A percentile compares a stretch with the other conserved stretches of the same genome.
These are phyloP conservation scores for Pocillopora verrucosa DNA, from an alignment of 64 coral and sea anemone genomes.

Conservation along the genomic window DNA sequence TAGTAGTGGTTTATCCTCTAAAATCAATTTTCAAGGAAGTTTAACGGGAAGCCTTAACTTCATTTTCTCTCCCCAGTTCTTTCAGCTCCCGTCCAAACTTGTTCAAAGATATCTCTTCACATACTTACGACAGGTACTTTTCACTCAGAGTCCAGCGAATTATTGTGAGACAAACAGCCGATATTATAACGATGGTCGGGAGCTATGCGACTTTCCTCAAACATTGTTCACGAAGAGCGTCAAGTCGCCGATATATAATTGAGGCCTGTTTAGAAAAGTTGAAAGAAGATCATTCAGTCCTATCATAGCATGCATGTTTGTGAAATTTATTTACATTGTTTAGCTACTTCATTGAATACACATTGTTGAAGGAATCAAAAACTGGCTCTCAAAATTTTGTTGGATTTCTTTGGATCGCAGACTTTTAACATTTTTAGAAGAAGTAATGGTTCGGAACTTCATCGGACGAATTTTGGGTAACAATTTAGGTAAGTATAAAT, in stretches of 20 bases:
- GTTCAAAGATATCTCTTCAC: not conserved
- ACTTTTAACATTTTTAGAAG: no score
- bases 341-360: not conserved
- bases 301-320: no score
- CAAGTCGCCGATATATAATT: not conserved
- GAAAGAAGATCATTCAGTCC: not conserved
- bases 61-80: not conserved
- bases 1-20: no score
- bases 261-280: not conserved
- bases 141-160: not conserved
- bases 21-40: no score
- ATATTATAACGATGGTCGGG: not conserved
- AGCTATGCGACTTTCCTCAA: constrained; percentile 10
- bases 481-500: no score
- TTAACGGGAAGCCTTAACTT: not conserved
- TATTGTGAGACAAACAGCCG: not conserved
- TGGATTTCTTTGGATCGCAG: no score
- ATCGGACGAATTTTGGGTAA: no score
- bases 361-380: no score
- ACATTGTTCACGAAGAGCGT: not conserved
- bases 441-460: no score
- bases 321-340: no score
- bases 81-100: no score
- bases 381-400: no score
- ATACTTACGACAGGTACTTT: not conserved